phyloP scores from a whole-genome alignment of 2,113 vertebrate genomes.

The Periophthalmus modestus region DNA sequence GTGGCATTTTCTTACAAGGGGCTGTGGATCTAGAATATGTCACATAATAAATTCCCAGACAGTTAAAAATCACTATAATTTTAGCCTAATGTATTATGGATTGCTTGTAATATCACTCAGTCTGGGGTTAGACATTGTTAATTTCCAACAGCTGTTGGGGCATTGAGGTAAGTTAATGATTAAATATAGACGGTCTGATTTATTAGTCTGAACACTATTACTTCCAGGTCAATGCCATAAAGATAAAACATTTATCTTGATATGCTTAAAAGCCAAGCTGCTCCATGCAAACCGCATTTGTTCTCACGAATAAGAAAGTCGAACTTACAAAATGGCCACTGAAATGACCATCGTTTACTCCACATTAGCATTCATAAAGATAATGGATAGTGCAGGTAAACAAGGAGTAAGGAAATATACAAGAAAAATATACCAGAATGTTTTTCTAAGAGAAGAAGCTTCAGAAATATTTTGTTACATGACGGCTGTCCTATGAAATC shows the following conservation, averaged over 20 bases:
- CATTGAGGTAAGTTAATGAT: conserved; percentile 98
- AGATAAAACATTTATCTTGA: conserved; percentile 99
- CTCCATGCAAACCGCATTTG: conserved; percentile 86
- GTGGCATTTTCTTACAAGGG: conserved; percentile 89
- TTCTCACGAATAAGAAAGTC: conserved; percentile 80
- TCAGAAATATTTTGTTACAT: conserved; percentile 7
- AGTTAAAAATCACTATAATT: conserved; percentile 99
- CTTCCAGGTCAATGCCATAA: conserved; percentile 98
- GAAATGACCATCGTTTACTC: conserved; percentile 66
- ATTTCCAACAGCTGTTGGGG: conserved; percentile 99
- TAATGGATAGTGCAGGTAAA: conserved; percentile 34
- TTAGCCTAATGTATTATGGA: conserved; percentile 99
- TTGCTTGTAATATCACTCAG: conserved; percentile 99
- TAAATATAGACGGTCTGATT: conserved; percentile 99
- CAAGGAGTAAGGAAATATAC: conserved; percentile 1
- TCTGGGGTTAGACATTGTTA: conserved; percentile 96
- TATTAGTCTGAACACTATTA: conserved; percentile 97
- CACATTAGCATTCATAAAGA: conserved; percentile 53
- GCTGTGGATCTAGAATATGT: conserved; percentile 92
- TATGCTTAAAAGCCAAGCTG: conserved; percentile 94
- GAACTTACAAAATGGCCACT: conserved; percentile 75
- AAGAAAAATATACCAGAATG: conserved; percentile 18
- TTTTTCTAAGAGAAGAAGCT: conserved; percentile 20
- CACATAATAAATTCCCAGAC: conserved; percentile 97
- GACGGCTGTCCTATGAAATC: background rate